Evolutionary conservation across 2,797 vertebrate genomes (phyloP).

Genomic region (Choloepus didactylus): DNA sequence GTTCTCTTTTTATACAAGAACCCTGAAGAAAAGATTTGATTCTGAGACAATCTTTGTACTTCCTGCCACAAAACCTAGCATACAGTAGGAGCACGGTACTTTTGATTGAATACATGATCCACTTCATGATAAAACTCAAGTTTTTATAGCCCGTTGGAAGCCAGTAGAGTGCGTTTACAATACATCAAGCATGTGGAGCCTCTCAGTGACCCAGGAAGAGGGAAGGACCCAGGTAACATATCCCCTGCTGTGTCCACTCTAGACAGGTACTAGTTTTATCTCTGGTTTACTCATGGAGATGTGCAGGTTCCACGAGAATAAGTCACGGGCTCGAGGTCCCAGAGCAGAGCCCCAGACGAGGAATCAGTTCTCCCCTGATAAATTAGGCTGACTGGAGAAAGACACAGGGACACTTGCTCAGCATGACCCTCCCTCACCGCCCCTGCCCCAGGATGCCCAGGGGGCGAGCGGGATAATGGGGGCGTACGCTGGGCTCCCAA

Average conservation of each 20-base stretch:
- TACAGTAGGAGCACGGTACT: no score
- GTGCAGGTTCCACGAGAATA: background rate
- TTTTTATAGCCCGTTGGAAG: background rate
- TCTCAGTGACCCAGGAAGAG: background rate
- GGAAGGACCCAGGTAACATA: accelerated
- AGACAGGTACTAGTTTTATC: accelerated
- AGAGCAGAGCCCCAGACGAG: background rate
- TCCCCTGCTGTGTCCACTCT: no score
- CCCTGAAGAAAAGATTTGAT: background rate
- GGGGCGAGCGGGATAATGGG: background rate
- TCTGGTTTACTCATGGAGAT: background rate
- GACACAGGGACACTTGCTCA: no score
- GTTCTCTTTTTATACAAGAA: background rate
- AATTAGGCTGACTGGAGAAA: background rate
- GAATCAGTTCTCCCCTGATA: background rate
- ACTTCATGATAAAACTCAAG: background rate
- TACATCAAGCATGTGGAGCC: background rate
- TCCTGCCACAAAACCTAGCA: background rate
- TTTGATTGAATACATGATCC: background rate
- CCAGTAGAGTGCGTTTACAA: background rate
- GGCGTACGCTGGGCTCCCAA: background rate
- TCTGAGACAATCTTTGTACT: background rate
- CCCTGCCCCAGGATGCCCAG: background rate
- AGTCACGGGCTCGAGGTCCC: background rate
- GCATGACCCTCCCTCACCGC: accelerated